Percentiles rank a stretch among this genome's conserved stretches.
phyloP scores from a whole-genome alignment of 2,113 vertebrate genomes.

The Alligator mississippiensis region DNA sequence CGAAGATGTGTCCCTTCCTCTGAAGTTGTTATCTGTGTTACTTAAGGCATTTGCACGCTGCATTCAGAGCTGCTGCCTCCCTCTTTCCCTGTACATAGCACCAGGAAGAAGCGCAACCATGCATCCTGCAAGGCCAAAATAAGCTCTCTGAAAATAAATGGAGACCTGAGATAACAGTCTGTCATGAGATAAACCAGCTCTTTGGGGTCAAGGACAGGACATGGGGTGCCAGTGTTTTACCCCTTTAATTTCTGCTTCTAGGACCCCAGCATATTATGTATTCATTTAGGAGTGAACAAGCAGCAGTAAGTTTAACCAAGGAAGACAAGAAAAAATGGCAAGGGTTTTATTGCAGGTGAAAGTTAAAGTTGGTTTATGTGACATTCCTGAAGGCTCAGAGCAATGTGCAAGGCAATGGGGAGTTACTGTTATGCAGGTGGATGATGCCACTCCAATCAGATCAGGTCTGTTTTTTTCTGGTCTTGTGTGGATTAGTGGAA shows the following conservation, averaged over 20 bases:
- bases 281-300: not conserved
- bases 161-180: not conserved
- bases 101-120: not conserved
- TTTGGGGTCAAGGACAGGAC: not conserved
- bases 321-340: not conserved
- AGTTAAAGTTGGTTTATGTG: not conserved
- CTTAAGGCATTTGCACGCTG: not conserved
- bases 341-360: not conserved
- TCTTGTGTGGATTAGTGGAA: constrained; percentile 57
- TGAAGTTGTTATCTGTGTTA: not conserved
- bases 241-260: not conserved
- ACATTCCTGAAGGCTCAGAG: constrained; percentile 1
- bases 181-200: not conserved
- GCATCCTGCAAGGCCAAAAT: not conserved
- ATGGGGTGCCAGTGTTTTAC: not conserved
- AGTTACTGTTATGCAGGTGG: not conserved
- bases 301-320: not conserved
- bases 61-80: not conserved
- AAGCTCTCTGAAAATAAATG: not conserved
- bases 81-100: not conserved
- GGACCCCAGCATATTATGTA: not conserved
- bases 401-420: constrained; percentile 6
- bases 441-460: not conserved
- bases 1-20: not conserved
- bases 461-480: not conserved